Evolutionary conservation across 2,888 invertebrate species (phyloP), one percentile per base, ranked within the genome.

Genomic region (Trisateles emortualis): DNA sequence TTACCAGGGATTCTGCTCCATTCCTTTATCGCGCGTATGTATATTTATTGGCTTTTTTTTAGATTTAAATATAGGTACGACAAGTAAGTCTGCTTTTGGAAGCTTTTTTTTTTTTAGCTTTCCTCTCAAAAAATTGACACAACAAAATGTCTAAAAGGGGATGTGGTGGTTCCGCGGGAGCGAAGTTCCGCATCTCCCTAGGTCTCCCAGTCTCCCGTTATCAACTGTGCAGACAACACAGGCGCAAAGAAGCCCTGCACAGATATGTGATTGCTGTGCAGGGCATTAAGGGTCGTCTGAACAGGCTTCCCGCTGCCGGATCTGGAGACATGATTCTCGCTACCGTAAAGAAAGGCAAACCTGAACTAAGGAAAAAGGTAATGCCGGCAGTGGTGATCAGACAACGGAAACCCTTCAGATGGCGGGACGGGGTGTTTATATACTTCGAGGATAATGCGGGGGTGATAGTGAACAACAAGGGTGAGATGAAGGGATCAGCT

Each of bases 401-500:
- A 88, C 99, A 99, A 88, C 95, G 99, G 74, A 99, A 99, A 93
- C 98, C 99, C 10, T 99, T 98, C 93, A 95, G 99, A 74, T 98
- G 99, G 97, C 98, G 99, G 95, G 99, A 99, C 86, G 99, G 99
- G 35, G 96, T 98, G 59, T 99, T 99, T 87, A 98, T 99, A 93
- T 99, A 99, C 92, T 99, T 99, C 90, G 99, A 99, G 89, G 99
- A 99, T 90, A 99, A 99, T 92, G 99, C 99, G 17, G 99, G 99
- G 49, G 99, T 99, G 41, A 99, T 99, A 88, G 99, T 99, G 49
- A 99, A 99, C 91, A 99, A 99, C 90, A 99, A 99, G 92, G 99
- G 99, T 61, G 99, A 99, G n/a, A n/a, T n/a, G n/a, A n/a, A n/a
- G n/a, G n/a, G n/a, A n/a, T n/a, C n/a, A n/a, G n/a, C n/a, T n/a